Conservation (phyloP, 2,797 vertebrate genomes). For the Tinamus major region DNA sequence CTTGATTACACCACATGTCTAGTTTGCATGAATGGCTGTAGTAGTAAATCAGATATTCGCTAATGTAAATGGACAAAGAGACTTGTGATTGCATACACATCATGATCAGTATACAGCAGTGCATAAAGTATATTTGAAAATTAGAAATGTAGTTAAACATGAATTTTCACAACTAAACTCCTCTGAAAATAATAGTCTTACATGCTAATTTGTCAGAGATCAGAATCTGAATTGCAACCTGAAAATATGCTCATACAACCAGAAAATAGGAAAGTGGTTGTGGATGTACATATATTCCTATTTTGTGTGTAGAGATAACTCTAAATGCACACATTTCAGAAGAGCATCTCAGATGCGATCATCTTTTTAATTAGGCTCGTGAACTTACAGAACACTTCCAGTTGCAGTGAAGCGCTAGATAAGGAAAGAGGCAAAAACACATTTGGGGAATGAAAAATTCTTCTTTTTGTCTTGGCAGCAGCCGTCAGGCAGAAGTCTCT, state of each 20-base stretch:
- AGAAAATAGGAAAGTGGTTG: not conserved
- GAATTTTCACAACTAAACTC: not conserved
- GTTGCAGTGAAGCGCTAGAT: not conserved
- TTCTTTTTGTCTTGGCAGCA: not conserved
- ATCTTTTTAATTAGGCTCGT: constrained; percentile 20
- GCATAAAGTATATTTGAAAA: not conserved
- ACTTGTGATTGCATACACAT: not conserved
- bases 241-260: not conserved
- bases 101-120: not conserved
- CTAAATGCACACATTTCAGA: not conserved
- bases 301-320: not conserved
- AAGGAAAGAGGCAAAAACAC: not conserved
- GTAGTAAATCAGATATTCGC: not conserved
- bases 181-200: not conserved
- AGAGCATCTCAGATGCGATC: not conserved
- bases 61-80: constrained; percentile 7
- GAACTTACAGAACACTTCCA: not conserved
- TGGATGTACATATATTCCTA: not conserved
- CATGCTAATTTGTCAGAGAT: constrained; percentile 27
- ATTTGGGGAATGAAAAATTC: not conserved
- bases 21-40: not conserved
- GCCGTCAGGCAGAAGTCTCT: not conserved
- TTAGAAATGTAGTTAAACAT: not conserved
- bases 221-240: not conserved
- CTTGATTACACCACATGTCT: not conserved